Conservation (phyloP, 2,113 vertebrate genomes). For the Dolichotis patagonum region DNA sequence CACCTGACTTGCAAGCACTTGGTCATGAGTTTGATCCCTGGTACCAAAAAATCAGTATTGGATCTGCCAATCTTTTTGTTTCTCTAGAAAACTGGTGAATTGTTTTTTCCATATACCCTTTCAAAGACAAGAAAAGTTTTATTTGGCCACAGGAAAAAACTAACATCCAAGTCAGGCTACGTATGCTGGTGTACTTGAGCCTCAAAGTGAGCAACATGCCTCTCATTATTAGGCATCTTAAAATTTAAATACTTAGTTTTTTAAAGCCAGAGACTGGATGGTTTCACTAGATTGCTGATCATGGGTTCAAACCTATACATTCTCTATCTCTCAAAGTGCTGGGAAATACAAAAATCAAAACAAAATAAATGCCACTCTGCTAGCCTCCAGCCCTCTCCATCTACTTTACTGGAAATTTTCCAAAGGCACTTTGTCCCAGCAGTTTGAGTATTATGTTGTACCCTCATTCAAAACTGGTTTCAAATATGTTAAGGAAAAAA, state of each 20-base stretch:
- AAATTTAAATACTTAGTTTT: neutral
- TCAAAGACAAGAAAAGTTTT: neutral
- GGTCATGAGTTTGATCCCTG: too few species aligned
- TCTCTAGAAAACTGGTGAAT: neutral
- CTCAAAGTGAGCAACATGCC: neutral
- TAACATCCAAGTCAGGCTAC: neutral
- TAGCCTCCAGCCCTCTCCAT: accelerated
- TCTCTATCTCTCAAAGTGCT: neutral
- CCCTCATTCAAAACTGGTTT: neutral
- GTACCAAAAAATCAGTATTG: too few species aligned
- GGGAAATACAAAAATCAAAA: neutral
- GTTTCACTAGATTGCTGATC: neutral
- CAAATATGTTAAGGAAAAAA: neutral
- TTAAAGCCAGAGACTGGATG: neutral
- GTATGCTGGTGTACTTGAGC: neutral
- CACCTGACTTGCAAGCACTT: too few species aligned
- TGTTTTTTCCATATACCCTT: neutral
- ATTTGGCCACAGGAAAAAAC: neutral
- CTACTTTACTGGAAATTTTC: neutral
- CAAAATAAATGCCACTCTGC: accelerated
- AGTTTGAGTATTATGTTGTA: neutral
- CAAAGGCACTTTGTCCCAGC: neutral
- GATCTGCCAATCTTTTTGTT: neutral
- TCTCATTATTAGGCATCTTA: neutral
- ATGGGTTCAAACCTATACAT: neutral